Percentiles rank a stretch among this genome's conserved stretches.
Evolutionary conservation across 2,113 vertebrate genomes (phyloP).

Genomic region (Trinectes maculatus): DNA sequence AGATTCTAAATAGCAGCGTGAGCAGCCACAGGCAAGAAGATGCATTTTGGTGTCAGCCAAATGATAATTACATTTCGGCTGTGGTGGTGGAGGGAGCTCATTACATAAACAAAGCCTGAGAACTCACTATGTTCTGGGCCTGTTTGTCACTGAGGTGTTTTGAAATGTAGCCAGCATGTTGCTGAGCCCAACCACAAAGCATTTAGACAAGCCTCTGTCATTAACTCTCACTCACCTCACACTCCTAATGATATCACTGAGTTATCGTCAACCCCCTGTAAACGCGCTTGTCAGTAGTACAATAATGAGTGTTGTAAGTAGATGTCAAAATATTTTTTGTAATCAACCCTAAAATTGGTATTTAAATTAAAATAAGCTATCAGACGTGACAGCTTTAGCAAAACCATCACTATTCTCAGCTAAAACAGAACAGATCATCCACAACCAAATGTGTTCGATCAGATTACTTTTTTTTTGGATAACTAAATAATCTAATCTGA

Average conservation of each 20-base stretch:
- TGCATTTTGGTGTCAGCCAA: constrained; percentile 66
- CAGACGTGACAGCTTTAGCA: not conserved
- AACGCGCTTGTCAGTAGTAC: not conserved
- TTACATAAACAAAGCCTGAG: constrained; percentile 71
- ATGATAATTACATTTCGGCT: constrained; percentile 68
- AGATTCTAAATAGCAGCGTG: constrained; percentile 69
- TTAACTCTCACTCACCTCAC: constrained; percentile 21
- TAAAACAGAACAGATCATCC: not conserved
- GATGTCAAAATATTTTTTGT: not conserved
- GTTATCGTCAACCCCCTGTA: not conserved
- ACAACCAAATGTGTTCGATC: too few species aligned
- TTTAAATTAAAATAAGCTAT: not conserved
- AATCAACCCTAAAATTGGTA: not conserved
- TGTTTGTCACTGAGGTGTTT: constrained; percentile 50
- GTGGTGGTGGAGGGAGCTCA: constrained; percentile 42
- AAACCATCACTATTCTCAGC: not conserved
- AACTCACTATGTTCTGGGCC: constrained; percentile 27
- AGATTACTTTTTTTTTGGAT: too few species aligned
- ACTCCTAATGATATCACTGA: constrained; percentile 1
- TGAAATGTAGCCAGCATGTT: constrained; percentile 50
- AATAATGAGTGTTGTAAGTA: not conserved
- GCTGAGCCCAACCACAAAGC: constrained; percentile 9
- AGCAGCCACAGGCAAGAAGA: constrained; percentile 69
- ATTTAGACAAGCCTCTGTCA: constrained; percentile 23
- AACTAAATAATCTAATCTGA: too few species aligned